Percentiles rank a stretch among this genome's conserved stretches.
These are phyloP conservation scores for Cataglyphis altisquamis DNA, from an alignment of 2,888 invertebrate species.

Conservation along the genomic window DNA sequence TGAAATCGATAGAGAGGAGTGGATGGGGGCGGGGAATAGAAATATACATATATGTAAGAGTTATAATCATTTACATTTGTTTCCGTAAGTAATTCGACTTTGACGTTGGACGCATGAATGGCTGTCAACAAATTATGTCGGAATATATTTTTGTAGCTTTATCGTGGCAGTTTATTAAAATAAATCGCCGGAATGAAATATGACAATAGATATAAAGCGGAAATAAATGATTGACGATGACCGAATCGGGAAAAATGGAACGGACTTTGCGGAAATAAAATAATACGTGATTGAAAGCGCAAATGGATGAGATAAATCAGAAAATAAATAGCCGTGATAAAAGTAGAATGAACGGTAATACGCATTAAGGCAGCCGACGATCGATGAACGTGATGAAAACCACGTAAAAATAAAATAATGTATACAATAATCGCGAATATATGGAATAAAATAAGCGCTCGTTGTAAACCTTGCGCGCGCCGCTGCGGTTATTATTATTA, in stretches of 20 bases:
- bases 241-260: constrained; percentile 56
- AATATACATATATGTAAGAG: constrained; percentile 23
- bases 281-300: constrained; percentile 57
- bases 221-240: constrained; percentile 58
- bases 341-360: constrained; percentile 57
- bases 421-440: constrained; percentile 49
- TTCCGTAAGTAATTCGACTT: constrained; percentile 56
- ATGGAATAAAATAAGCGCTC: constrained; percentile 53
- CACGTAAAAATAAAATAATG: constrained; percentile 55
- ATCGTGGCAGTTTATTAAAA: constrained; percentile 57
- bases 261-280: constrained; percentile 58
- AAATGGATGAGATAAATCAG: constrained; percentile 58
- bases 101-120: constrained; percentile 52
- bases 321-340: constrained; percentile 57
- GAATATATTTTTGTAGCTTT: constrained; percentile 57
- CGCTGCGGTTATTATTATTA: constrained; percentile 38
- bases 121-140: constrained; percentile 54
- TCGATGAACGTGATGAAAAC: constrained; percentile 49
- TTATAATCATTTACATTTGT: constrained; percentile 49
- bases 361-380: constrained; percentile 50
- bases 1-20: background rate
- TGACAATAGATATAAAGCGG: constrained; percentile 57
- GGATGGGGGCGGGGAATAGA: background rate
- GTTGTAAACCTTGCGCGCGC: constrained; percentile 32
- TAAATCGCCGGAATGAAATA: constrained; percentile 56